These are phyloP conservation scores for Hirundichthys speculiger DNA, from an alignment of 2,113 vertebrate species.

Conservation along the genomic window DNA sequence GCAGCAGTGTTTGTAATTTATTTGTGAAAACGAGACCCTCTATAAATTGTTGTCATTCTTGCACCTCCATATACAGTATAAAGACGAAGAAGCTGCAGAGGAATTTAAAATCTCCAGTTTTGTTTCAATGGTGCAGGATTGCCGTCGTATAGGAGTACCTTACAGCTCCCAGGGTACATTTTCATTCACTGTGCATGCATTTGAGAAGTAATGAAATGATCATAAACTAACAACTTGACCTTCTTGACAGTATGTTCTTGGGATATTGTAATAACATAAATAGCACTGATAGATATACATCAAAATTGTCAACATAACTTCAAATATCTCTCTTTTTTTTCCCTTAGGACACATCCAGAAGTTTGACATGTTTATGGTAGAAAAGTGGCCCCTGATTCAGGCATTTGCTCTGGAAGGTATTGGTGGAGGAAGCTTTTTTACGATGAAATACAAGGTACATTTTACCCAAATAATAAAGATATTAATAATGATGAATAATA, in stretches of 20 bases:
- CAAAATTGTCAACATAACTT: no score
- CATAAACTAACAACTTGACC: no score
- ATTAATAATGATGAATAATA: background rate
- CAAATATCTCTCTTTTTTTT: constrained; percentile 14
- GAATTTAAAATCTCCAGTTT: constrained; percentile 99
- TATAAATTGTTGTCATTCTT: background rate
- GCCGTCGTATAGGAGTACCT: constrained; percentile 90
- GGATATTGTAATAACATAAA: no score
- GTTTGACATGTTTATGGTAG: constrained; percentile 96
- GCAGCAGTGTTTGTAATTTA: no score
- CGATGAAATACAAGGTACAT: constrained; percentile 92
- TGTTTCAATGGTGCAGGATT: constrained; percentile 95
- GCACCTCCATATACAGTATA: constrained; percentile 81
- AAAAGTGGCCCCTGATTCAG: constrained; percentile 97
- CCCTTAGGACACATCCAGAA: constrained; percentile 94
- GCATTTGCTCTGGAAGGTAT: constrained; percentile 97
- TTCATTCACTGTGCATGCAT: background rate
- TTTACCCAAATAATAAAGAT: background rate
- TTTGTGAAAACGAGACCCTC: no score
- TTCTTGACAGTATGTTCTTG: no score
- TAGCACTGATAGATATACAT: no score
- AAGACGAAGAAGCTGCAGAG: constrained; percentile 95
- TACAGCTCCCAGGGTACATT: constrained; percentile 90
- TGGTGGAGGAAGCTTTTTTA: constrained; percentile 95
- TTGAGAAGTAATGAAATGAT: no score